Evolutionary conservation across 1,140 invertebrate species (phyloP), one percentile per base, ranked within the genome.

Genomic region (Tetraneura akinire): DNA sequence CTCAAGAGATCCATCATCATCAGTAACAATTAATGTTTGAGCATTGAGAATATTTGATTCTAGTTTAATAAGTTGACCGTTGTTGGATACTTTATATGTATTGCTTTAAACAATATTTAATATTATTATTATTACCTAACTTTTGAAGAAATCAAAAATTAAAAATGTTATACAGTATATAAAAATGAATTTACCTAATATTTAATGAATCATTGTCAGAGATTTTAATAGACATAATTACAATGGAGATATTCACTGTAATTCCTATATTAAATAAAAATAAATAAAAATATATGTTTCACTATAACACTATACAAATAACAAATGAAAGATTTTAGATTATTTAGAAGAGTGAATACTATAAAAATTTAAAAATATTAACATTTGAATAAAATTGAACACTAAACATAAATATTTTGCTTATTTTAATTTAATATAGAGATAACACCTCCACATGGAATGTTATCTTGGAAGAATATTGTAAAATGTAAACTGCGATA

Each of bases 191-290:
- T 51, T 73, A 73, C 70, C 70, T 18, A 26, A 51, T 26, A 32
- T 73, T 73, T 53, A 51, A 23, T 14, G 70, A 29, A 73, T 73
- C 70, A 73, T 73, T 73, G 29, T 73, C 70, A n/a, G 47, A 51
- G 16, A 73, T 73, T 32, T 73, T 18, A 53, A 73, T 73, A 53
- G 70, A 73, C 70, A 73, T 73, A 73, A 32, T 73, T 73, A 29
- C 47, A 73, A 53, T n/a, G 2, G 29, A 53, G 37, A 29, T 37
- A 2, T 37, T 10, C 0, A 64, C 16, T 37, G 2, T 37, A n/a
- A 37, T 37, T 37, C 13, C 13, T 16, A 45, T 16, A 10, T 13
- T 47, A 47, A 45, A 42, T 45, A 42, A n/a, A 13, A 66, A 42
- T 42, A 60, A 11, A 37, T 11, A 29, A n/a, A n/a, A 10, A 21